These are phyloP conservation scores for Drosophila kambysellisi DNA, from an alignment of 2,888 invertebrate species.

Conservation along the genomic window DNA sequence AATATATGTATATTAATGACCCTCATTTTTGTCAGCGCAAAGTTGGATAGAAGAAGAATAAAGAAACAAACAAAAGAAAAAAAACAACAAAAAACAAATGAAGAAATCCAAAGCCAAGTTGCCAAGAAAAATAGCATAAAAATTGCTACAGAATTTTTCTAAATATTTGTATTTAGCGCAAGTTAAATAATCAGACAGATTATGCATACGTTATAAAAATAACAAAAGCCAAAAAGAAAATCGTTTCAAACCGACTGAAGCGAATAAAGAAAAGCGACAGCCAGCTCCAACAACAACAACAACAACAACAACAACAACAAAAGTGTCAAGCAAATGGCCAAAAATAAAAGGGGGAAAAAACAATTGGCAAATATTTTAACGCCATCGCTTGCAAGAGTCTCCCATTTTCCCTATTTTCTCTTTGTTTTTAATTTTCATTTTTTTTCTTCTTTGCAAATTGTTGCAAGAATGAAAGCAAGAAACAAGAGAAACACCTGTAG, in stretches of 20 bases:
- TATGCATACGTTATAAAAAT: conserved; percentile 68
- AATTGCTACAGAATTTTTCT: conserved; percentile 72
- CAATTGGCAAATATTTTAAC: conserved; percentile 70
- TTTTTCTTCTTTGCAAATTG: conserved; percentile 10
- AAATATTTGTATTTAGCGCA: conserved; percentile 81
- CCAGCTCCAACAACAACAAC: conserved; percentile 26
- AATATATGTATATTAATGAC: conserved; percentile 64
- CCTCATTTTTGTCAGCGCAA: conserved; percentile 60
- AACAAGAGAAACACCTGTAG: conserved; percentile 55
- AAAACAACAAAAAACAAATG: conserved; percentile 9
- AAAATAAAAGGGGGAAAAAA: conserved; percentile 58
- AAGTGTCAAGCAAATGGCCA: conserved; percentile 46
- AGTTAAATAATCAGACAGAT: conserved; percentile 80
- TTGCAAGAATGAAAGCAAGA: conserved; percentile 4
- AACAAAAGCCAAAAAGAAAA: conserved; percentile 54
- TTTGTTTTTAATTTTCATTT: background rate
- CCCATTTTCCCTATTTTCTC: background rate
- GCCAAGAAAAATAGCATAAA: conserved; percentile 77
- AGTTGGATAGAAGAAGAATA: conserved; percentile 21
- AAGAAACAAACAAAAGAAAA: conserved; percentile 4
- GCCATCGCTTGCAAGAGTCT: conserved; percentile 48
- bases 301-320: conserved; percentile 25
- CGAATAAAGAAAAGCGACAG: conserved; percentile 52
- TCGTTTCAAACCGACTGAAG: conserved; percentile 43
- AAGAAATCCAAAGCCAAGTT: conserved; percentile 54